These are phyloP conservation scores for Muscicapa adusta DNA, from an alignment of 2,113 vertebrate genomes.

Conservation along the genomic window DNA sequence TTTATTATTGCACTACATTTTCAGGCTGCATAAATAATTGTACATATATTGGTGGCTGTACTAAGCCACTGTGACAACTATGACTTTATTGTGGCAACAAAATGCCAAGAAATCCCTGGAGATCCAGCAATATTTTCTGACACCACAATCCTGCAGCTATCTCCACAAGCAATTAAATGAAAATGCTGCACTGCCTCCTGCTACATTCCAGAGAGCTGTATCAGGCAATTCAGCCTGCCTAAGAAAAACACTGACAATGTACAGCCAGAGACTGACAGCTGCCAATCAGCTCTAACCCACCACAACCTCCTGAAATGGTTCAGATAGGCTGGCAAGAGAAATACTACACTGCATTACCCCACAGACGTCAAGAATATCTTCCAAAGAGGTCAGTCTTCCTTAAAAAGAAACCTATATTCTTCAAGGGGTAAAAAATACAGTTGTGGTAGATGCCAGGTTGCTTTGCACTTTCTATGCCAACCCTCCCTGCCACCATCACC, in stretches of 20 bases:
- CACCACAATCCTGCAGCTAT: constrained; percentile 45
- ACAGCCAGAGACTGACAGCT: constrained; percentile 9
- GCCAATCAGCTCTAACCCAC: background rate
- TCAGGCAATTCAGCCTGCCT: background rate
- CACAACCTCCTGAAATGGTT: background rate
- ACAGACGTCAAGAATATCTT: background rate
- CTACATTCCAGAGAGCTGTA: background rate
- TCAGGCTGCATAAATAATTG: background rate
- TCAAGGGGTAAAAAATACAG: background rate
- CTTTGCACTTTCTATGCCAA: background rate
- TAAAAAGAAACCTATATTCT: background rate
- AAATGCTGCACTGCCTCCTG: constrained; percentile 9
- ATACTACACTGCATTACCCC: background rate
- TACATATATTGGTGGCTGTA: background rate
- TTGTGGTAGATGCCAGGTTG: background rate
- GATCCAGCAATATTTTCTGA: constrained; percentile 48
- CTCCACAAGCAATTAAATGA: constrained; percentile 45
- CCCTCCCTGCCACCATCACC: background rate
- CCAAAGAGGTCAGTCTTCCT: background rate
- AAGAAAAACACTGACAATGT: background rate
- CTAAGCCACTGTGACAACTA: constrained; percentile 45
- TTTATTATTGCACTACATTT: constrained; percentile 43
- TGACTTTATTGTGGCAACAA: constrained; percentile 59
- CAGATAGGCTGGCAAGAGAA: background rate
- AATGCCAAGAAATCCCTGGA: constrained; percentile 39